A percentile compares a stretch with the other conserved stretches of the same genome.
Conservation (phyloP, 1,140 invertebrate genomes). For the Drosophila lowei region DNA sequence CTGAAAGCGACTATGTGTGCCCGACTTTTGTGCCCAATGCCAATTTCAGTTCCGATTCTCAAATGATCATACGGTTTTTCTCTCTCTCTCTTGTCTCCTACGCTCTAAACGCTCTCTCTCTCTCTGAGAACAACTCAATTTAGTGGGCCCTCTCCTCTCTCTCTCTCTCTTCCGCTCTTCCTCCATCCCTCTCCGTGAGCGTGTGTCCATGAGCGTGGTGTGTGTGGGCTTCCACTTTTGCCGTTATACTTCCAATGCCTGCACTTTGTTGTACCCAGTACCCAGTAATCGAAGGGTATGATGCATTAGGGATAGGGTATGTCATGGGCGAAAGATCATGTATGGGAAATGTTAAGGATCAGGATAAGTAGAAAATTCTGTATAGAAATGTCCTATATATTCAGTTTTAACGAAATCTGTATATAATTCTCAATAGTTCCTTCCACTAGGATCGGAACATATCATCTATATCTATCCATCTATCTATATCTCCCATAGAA, state of each 20-base stretch:
- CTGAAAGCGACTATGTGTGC: constrained; percentile 9
- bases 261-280: constrained; percentile 18
- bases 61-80: constrained; percentile 19
- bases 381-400: too few relatives aligned
- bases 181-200: constrained; percentile 20
- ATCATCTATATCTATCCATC: too few relatives aligned
- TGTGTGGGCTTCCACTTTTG: constrained; percentile 40
- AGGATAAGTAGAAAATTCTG: too few relatives aligned
- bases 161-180: constrained; percentile 23
- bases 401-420: too few relatives aligned
- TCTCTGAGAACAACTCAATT: constrained; percentile 66
- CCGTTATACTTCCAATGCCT: constrained; percentile 64
- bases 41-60: constrained; percentile 35
- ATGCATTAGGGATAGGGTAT: too few relatives aligned
- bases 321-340: too few relatives aligned
- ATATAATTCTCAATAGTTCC: too few relatives aligned
- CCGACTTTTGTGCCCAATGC: constrained; percentile 28
- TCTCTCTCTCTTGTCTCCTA: constrained; percentile 32
- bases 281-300: constrained; percentile 1
- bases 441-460: too few relatives aligned
- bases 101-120: constrained; percentile 25
- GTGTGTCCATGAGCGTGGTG: constrained; percentile 3
- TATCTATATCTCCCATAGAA: too few relatives aligned
- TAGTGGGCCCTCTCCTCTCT: constrained; percentile 52
- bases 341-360: too few relatives aligned